phyloP scores from a whole-genome alignment of 1,140 invertebrate species.

The Drosophila mojavensis region DNA sequence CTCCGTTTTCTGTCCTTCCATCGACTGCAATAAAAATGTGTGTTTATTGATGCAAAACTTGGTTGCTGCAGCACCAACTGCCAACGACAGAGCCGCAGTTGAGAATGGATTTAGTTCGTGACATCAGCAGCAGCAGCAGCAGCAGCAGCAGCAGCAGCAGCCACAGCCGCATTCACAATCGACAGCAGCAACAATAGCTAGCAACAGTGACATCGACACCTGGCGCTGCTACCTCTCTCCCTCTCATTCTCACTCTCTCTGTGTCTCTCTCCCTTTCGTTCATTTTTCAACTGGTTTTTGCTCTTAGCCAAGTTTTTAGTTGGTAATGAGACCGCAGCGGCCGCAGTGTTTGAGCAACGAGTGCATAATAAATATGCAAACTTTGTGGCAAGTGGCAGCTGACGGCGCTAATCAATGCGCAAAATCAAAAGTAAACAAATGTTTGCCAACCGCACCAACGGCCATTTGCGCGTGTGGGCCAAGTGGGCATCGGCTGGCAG shows the following conservation, averaged over 20 bases:
- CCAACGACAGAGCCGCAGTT: background rate
- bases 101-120: conserved; percentile 2
- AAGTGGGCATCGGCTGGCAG: background rate
- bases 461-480: background rate
- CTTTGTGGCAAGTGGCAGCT: conserved; percentile 49
- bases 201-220: conserved; percentile 13
- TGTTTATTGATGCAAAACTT: conserved; percentile 67
- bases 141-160: background rate
- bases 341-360: conserved; percentile 68
- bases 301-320: conserved; percentile 31
- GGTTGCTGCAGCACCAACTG: conserved; percentile 10
- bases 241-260: background rate
- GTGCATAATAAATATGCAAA: conserved; percentile 78
- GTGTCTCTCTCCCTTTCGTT: background rate
- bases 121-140: conserved; percentile 3
- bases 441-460: background rate
- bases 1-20: background rate
- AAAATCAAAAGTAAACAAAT: conserved; percentile 69
- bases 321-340: conserved; percentile 40
- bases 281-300: conserved; percentile 28
- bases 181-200: background rate
- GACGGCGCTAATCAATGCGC: conserved; percentile 65
- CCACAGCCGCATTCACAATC: conserved; percentile 5
- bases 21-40: conserved; percentile 49
- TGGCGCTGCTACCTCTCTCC: background rate